Evolutionary conservation across 1,140 invertebrate genomes (phyloP).

Genomic region (Bombus turneri): DNA sequence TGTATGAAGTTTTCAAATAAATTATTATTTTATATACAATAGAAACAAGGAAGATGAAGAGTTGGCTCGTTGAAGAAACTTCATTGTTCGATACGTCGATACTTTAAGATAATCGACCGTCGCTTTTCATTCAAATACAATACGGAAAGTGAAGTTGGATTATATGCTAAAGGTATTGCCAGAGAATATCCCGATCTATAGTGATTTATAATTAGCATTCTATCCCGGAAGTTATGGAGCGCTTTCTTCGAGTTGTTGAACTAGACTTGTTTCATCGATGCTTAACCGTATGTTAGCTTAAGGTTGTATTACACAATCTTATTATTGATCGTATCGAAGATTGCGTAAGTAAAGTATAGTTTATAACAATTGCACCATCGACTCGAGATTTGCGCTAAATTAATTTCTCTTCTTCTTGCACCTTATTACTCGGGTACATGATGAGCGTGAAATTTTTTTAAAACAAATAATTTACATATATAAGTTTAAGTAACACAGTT

Average conservation of each 20-base stretch:
- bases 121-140: constrained; percentile 20
- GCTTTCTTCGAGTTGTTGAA: not conserved
- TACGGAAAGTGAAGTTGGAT: not conserved
- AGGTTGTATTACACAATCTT: not conserved
- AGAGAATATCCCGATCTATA: too few species aligned
- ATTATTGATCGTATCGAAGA: not conserved
- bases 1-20: not conserved
- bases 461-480: too few species aligned
- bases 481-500: too few species aligned
- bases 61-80: not conserved
- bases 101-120: not conserved
- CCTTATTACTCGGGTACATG: not conserved
- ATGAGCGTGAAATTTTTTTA: too few species aligned
- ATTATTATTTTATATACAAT: not conserved
- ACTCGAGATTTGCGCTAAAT: not conserved
- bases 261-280: not conserved
- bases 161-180: not conserved
- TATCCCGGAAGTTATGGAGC: not conserved
- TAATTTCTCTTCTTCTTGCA: not conserved
- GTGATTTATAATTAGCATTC: constrained; percentile 17
- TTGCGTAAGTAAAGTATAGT: not conserved
- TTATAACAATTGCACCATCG: not conserved
- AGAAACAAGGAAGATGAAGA: not conserved
- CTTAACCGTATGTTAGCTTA: not conserved
- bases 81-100: not conserved